Conservation (phyloP, 2,888 invertebrate genomes). For the Melieria picta region DNA sequence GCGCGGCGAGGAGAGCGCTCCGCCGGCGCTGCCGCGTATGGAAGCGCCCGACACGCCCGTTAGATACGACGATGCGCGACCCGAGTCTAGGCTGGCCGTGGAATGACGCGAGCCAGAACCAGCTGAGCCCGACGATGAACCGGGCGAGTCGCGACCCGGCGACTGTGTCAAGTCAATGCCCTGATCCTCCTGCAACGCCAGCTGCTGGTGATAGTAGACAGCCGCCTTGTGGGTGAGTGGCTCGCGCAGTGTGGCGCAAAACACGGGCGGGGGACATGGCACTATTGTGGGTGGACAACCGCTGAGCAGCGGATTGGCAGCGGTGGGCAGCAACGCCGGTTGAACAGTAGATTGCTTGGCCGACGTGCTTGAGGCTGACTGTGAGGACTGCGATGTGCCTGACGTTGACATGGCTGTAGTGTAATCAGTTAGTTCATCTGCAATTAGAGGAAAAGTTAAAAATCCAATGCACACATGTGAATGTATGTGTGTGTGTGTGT, state of each 20-base stretch:
- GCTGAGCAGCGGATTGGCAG: constrained; percentile 42
- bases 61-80: constrained; percentile 86
- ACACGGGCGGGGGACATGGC: constrained; percentile 75
- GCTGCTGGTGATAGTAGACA: constrained; percentile 83
- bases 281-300: constrained; percentile 54
- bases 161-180: constrained; percentile 91
- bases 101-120: constrained; percentile 90
- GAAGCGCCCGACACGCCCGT: constrained; percentile 65
- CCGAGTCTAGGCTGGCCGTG: constrained; percentile 86
- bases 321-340: constrained; percentile 33
- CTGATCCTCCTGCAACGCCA: constrained; percentile 86
- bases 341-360: constrained; percentile 15
- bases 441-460: constrained; percentile 25
- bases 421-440: constrained; percentile 74
- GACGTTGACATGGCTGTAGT: constrained; percentile 46
- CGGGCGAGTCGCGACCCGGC: constrained; percentile 93
- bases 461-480: not conserved
- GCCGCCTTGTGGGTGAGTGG: constrained; percentile 81
- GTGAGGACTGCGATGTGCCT: constrained; percentile 44
- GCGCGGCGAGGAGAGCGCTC: constrained; percentile 72
- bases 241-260: constrained; percentile 69
- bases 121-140: constrained; percentile 86
- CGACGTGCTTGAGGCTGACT: constrained; percentile 17
- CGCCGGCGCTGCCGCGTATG: constrained; percentile 64
- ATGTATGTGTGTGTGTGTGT: not conserved